Evolutionary conservation across 2,888 invertebrate species (phyloP), one percentile per base, ranked within the genome.

Genomic region (Calameuta idolon): DNA sequence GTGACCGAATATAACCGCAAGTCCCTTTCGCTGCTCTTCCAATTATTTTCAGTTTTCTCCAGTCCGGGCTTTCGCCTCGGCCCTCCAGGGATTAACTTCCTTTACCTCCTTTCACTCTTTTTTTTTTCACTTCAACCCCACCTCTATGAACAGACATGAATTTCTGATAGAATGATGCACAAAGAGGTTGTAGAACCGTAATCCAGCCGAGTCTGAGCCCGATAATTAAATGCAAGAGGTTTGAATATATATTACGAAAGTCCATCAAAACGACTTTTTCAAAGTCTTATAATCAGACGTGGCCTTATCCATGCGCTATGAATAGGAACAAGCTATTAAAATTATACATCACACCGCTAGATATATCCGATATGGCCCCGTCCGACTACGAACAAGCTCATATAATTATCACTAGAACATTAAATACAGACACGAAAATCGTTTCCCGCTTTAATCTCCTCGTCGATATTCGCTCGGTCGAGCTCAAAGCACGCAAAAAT

Each of bases 151-250:
- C 71, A 55, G 71, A 31, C 71, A 34, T 71, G 71, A 71, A 71
- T 71, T 71, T 71, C 31, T 34, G 71, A 71, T 71, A 31, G 71
- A 71, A 55, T 23, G 55, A 55, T 55, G 23, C 55, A 23, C 55
- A 55, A 55, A 23, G 55, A 55, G 55, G 23, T 55, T 55, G 55
- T 0, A 55, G 23, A 55, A 23, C 5, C 55, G 9, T 55, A 55
- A 55, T 55, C 55, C 55, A 9, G 23, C 55, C 23, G 55, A 55
- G 55, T 23, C 55, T 31, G 33, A 71, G 71, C 33, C 71, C 31
- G 71, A 71, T 71, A 71, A 71, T 71, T 71, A 30, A 71, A 71
- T 71, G 71, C 71, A 71, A 34, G 33, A 55, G 55, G 55, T 55
- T 55, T 55, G 55, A 55, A 55, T 55, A 55, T 23, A 55, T 55